Evolutionary conservation across 2,797 vertebrate species (phyloP), one percentile per base, ranked within the genome.

Genomic region (Cheirogaleus major): DNA sequence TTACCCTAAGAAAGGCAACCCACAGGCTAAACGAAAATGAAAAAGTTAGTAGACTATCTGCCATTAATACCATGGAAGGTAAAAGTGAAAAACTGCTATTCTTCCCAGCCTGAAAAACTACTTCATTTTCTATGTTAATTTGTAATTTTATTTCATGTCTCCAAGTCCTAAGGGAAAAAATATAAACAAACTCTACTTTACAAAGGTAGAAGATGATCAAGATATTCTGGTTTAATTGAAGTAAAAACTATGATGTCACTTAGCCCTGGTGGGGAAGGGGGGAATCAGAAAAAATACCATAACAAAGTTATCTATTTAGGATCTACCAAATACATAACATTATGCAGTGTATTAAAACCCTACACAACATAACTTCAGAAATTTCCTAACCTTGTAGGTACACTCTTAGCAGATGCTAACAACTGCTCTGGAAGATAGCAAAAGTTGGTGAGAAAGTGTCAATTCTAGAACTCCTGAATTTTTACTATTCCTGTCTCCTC

Each of bases 61-160:
- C 20, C 27, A 88, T n/a, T 5, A 78, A 10, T 45, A 48, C 20
- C 45, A 89, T 2, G 17, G n/a, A 89, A 94, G 25, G 22, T 52
- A 67, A 87, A 86, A 92, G 25, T 81, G 6, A 90, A 86, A 84
- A 85, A 25, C 1, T 76, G 13, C 11, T 89, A 69, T 41, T 87
- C 76, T 85, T 67, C 25, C 38, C 83, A 35, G 76, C 15, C 38
- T 75, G 11, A 87, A 90, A 76, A 95, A 69, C 15, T 57, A 81
- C 59, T 87, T 32, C 14, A 30, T 95, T 91, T 97, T 96, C 94
- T 94, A 43, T 57, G 59, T 65, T 48, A 92, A 72, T 38, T 35
- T 90, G 63, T 91, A 82, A 86, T 87, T 92, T 82, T 94, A 91
- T 79, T 81, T 81, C 70, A 12, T 95, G 45, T n/a, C 41, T 91